A percentile compares a stretch with the other conserved stretches of the same genome.
Evolutionary conservation across 2,888 invertebrate genomes (phyloP).

Genomic region (Parelbella ahira): DNA sequence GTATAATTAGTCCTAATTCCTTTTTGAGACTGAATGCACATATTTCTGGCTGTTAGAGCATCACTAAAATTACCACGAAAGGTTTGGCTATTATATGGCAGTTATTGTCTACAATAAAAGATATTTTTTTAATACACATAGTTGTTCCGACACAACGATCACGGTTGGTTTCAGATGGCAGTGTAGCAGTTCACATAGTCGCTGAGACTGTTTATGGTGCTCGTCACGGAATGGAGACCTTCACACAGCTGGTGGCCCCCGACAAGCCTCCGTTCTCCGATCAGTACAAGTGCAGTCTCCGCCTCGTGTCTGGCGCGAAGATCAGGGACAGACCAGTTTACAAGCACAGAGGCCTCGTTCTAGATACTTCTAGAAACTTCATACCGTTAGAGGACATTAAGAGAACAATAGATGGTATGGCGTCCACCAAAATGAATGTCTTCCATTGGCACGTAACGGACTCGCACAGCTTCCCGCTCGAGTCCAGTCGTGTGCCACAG

Average conservation of each 20-base stretch:
- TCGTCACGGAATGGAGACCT: constrained; percentile 87
- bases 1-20: too few species aligned
- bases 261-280: constrained; percentile 47
- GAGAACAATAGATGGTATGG: constrained; percentile 91
- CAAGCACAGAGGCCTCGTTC: constrained; percentile 90
- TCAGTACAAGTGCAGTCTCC: constrained; percentile 70
- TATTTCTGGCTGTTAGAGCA: too few species aligned
- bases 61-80: too few species aligned
- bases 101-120: too few species aligned
- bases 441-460: constrained; percentile 97
- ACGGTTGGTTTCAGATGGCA: constrained; percentile 65
- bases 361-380: constrained; percentile 95
- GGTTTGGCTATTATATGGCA: too few species aligned
- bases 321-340: constrained; percentile 90
- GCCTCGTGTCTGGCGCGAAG: constrained; percentile 81
- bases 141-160: too few species aligned
- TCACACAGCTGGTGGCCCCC: constrained; percentile 83
- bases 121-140: too few species aligned
- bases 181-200: constrained; percentile 75
- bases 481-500: constrained; percentile 86
- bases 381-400: constrained; percentile 85
- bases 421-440: constrained; percentile 93
- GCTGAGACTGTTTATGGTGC: constrained; percentile 86
- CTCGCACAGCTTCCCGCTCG: constrained; percentile 94
- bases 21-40: too few species aligned